phyloP scores from a whole-genome alignment of 2,888 invertebrate species.

The Perizoma affinitatum region DNA sequence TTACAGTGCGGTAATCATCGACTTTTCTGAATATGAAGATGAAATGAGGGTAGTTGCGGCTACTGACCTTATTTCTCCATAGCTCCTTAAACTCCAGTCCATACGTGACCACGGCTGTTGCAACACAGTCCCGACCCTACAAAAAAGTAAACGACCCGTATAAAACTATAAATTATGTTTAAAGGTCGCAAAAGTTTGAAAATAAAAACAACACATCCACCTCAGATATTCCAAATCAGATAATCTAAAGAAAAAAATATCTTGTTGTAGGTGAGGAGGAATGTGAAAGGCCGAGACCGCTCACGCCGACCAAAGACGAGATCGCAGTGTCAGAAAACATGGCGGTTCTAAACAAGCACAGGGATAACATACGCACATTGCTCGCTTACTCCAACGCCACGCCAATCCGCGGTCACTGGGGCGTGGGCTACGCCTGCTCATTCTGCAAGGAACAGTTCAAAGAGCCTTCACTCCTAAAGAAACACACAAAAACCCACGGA shows the following conservation, averaged over 20 bases:
- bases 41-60: too few species aligned
- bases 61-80: too few species aligned
- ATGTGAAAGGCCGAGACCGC: not conserved
- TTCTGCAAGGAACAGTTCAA: constrained; percentile 42
- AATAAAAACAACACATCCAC: too few species aligned
- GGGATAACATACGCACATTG: constrained; percentile 13
- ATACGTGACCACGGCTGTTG: too few species aligned
- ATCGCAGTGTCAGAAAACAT: not conserved
- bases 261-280: constrained; percentile 10
- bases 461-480: constrained; percentile 42
- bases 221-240: too few species aligned
- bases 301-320: not conserved
- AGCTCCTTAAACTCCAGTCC: too few species aligned
- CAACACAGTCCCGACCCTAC: too few species aligned
- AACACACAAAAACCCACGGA: constrained; percentile 44
- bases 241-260: constrained; percentile 1
- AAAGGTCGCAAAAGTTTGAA: too few species aligned
- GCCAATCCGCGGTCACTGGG: constrained; percentile 43
- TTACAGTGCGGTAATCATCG: too few species aligned
- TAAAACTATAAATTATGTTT: too few species aligned
- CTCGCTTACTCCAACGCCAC: constrained; percentile 47
- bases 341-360: constrained; percentile 36
- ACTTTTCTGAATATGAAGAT: too few species aligned
- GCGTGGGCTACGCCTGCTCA: constrained; percentile 43
- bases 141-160: too few species aligned